Evolutionary conservation across 2,888 invertebrate species (phyloP), one percentile per base, ranked within the genome.

Genomic region (Linnaemya vulpina): DNA sequence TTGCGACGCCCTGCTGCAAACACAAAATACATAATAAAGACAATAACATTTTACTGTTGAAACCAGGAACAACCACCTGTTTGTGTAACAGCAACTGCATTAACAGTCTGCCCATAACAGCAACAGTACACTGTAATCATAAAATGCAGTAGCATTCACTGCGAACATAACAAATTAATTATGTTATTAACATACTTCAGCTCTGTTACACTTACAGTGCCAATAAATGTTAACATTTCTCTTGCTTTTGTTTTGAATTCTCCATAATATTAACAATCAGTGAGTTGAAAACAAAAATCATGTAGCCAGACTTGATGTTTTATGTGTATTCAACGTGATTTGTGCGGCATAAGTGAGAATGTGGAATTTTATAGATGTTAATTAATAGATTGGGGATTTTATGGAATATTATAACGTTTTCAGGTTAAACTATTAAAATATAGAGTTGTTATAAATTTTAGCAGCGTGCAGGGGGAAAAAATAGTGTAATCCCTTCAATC

Each of bases 21-120:
- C 15, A 49, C 9, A 38, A 30, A 30, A 30, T 30, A 8, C 7
- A 38, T 1, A 11, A 4, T 2, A 30, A 30, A 38, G 3, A 40
- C 22, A n/a, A 11, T 0, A 53, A 38, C 0, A 38, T 20, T 10
- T 0, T 46, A 17, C n/a, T 30, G 67, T 49, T 67, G 30, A 67
- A 67, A 15, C 0, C n/a, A 8, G 3, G 0, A 51, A 51, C 51
- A 74, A 74, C 74, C 74, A 74, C 62, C 74, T 74, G 74, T 74
- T 62, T 51, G n/a, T 51, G n/a, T 20, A 22, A 25, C 25, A 51
- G 49, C 49, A n/a, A 13, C 22, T 35, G 1, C 17, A 30, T 35
- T 49, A 49, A 60, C 73, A 49, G n/a, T 22, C 35, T 9, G 5
- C 20, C 20, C 1, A n/a, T 3, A 7, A 70, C 7, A 38, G n/a